Evolutionary conservation across 1,140 invertebrate species (phyloP), one percentile per base, ranked within the genome.

Genomic region (Apolygus lucorum): DNA sequence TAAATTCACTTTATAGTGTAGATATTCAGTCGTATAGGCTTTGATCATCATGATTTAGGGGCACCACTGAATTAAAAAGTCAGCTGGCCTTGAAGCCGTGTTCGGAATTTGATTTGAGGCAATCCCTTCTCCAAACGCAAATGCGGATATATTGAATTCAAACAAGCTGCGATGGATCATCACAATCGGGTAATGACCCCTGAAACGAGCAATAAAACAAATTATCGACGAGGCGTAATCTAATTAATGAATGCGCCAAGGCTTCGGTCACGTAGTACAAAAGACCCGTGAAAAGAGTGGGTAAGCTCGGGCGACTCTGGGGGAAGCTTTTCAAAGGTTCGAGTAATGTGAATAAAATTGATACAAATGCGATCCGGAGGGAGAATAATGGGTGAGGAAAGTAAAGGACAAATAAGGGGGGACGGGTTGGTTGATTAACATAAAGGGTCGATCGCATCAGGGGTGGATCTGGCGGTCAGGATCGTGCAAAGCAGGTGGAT

Each of bases 331-430:
- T 26, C 17, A 22, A 63, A 63, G 26, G 62, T 14, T 63, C 62
- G 17, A 25, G 62, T 63, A 63, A 63, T 63, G 62, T 26, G 62
- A 63, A 63, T 63, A 26, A 63, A 63, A 63, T 63, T 63, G 62
- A 63, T 63, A 63, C 62, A 63, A 63, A 63, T 63, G 62, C 17
- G 62, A 2, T 63, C 17, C 26, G 26, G 26, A 17, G 17, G 26
- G 62, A 63, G 62, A 49, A 49, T 49, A 49, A 49, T 11, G 8
- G 34, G 17, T 49, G 34, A 49, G 34, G 17, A 17, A 49, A 17
- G 34, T 8, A 8, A 49, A 17, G 34, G 17, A 49, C 34, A 49
- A 49, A 49, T 17, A 17, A 49, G 34, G 34, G 17, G 34, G 34
- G 34, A 8, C 8, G 34, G 8, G 34, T 49, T 17, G 8, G 8